These are phyloP conservation scores for Drosophila kuntzei DNA, from an alignment of 2,888 invertebrate genomes.

Conservation along the genomic window DNA sequence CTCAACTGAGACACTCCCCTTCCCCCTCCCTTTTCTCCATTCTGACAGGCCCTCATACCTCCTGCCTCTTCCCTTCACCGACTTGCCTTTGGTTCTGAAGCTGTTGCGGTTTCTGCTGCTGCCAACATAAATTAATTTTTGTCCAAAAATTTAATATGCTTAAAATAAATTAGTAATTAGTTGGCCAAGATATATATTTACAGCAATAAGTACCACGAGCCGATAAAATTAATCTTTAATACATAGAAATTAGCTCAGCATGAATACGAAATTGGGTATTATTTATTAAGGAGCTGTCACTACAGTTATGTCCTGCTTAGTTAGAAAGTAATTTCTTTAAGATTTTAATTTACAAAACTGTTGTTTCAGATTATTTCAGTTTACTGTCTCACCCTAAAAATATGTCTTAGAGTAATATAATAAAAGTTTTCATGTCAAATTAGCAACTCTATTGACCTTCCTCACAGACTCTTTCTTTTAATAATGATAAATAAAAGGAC, in stretches of 20 bases:
- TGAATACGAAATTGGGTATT: not conserved
- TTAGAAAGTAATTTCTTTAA: no score
- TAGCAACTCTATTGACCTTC: no score
- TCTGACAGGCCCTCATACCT: not conserved
- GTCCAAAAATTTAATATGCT: slow-evolving; percentile 69
- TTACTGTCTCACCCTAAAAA: no score
- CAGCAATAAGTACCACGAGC: not conserved
- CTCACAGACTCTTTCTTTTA: no score
- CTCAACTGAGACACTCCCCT: slow-evolving; percentile 14
- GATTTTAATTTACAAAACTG: no score
- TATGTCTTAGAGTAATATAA: no score
- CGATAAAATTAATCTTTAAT: slow-evolving; percentile 7
- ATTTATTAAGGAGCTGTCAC: not conserved
- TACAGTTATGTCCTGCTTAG: not conserved
- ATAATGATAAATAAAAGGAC: no score
- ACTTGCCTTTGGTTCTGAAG: not conserved
- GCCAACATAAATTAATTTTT: slow-evolving; percentile 69
- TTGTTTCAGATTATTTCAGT: no score
- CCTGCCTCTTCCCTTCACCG: no score
- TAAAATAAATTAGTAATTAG: slow-evolving; percentile 72
- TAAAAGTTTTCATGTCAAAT: no score
- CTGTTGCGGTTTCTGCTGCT: slow-evolving; percentile 23
- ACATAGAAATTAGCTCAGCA: slow-evolving; percentile 3
- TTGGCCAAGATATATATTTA: slow-evolving; percentile 5
- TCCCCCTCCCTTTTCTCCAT: no score